Conservation (phyloP, 1,140 invertebrate species). For the Protaetia brevitarsis region DNA sequence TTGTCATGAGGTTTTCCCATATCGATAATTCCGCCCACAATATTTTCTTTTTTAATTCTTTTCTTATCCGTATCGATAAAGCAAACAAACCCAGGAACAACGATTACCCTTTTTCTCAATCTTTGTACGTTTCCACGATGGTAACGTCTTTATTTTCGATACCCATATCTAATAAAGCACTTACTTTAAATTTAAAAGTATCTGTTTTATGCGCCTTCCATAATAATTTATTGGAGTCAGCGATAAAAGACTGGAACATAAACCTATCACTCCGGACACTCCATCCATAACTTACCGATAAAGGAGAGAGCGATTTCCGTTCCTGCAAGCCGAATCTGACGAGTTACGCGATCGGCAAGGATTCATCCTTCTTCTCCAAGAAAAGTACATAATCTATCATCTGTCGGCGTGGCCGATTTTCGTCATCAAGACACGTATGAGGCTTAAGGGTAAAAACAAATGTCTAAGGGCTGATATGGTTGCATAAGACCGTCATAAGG, state of each 20-base stretch:
- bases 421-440: constrained; percentile 16
- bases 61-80: no score
- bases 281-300: constrained; percentile 12
- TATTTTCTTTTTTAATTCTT: no score
- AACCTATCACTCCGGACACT: constrained; percentile 10
- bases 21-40: no score
- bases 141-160: constrained; percentile 3
- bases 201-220: background rate
- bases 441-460: constrained; percentile 15
- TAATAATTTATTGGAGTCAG: constrained; percentile 4
- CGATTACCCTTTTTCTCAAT: no score
- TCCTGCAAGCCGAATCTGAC: background rate
- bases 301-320: constrained; percentile 7
- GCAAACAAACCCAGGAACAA: no score
- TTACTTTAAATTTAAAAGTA: constrained; percentile 9
- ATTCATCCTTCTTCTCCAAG: background rate
- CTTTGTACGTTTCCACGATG: background rate
- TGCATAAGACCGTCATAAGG: constrained; percentile 20
- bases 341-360: background rate
- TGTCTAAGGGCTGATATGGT: constrained; percentile 30
- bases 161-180: constrained; percentile 7
- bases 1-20: no score
- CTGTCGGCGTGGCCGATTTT: background rate
- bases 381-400: background rate
- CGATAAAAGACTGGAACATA: background rate